Base-by-base conservation (phyloP, 2,888 invertebrate genomes). In the Crocallis elinguaria region DNA sequence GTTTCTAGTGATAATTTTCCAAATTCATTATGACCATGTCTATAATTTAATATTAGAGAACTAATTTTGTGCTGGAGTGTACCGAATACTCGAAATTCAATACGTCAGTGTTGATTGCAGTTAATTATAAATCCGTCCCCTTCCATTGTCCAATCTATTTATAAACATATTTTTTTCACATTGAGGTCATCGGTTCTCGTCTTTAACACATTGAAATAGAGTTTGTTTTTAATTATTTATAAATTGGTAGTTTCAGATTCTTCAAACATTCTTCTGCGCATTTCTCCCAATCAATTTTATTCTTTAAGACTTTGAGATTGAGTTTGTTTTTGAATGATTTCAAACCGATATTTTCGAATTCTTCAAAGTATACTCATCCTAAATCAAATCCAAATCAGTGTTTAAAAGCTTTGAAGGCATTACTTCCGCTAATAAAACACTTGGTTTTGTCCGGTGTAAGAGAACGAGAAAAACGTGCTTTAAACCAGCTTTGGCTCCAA, bases 41-140 rank as follows among this genome's bases (percentile, higher is more conserved):
- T n/a, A n/a, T n/a, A n/a, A n/a, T n/a, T 19, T 19, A 23, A 23
- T 23, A 5, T 23, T 23, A 23, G 8, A 3, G 23, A 23, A 46
- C 32, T 19, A 39, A 45, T 72, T 81, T 54, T 70, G 62, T 49
- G 27, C 62, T 36, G 63, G 66, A 82, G 65, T 77, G 84, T 88
- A 81, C 84, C 58, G 63, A 79, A 85, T 86, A 77, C 82, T 77
- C 73, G 90, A 89, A 90, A 90, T 90, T 87, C 88, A 87, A 90
- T 91, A 86, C 86, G 86, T 86, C 86, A 88, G 89, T 86, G 88
- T 89, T 90, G 90, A 91, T 91, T 89, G 88, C 90, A 90, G 90
- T 90, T 90, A 90, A 91, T 91, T 91, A 90, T 91, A 90, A 87
- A 88, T 84, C 76, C 86, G 84, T 87, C 87, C 88, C 87, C 87